These are phyloP conservation scores for Heliconius cydno DNA, from an alignment of 2,888 invertebrate species.

Conservation along the genomic window DNA sequence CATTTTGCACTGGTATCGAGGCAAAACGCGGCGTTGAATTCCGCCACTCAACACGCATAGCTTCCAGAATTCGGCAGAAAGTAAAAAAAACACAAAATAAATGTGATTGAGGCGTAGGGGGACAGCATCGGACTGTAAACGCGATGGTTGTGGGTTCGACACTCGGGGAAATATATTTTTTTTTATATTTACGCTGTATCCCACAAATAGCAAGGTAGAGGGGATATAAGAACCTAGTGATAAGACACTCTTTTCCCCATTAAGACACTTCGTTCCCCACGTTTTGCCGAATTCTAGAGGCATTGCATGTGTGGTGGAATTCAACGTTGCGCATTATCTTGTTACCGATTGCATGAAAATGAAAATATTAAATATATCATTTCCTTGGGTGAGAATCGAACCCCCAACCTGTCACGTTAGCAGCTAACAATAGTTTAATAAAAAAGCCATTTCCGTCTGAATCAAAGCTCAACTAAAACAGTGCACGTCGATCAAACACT, in stretches of 20 bases:
- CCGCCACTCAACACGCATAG: too few species aligned
- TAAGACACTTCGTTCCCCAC: not conserved
- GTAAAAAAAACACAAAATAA: too few species aligned
- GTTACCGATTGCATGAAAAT: not conserved
- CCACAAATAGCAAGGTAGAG: not conserved
- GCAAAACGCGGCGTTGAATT: too few species aligned
- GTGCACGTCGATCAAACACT: slow-evolving; percentile 31
- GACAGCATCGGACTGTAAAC: too few species aligned
- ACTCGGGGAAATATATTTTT: not conserved
- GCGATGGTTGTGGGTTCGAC: too few species aligned
- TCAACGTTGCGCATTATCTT: not conserved
- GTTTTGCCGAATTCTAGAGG: too few species aligned
- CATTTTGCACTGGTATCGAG: too few species aligned
- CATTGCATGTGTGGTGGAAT: not conserved
- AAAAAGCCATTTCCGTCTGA: not conserved
- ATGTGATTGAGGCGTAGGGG: too few species aligned
- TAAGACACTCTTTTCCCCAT: not conserved
- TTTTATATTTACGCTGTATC: not conserved
- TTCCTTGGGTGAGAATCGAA: not conserved
- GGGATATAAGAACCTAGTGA: too few species aligned
- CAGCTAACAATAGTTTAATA: too few species aligned
- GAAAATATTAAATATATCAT: not conserved
- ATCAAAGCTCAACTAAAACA: slow-evolving; percentile 21
- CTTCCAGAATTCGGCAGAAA: too few species aligned
- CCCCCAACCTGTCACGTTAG: too few species aligned